A percentile compares a stretch with the other conserved stretches of the same genome.
Evolutionary conservation across 2,797 vertebrate genomes (phyloP).

Genomic region (Pelodytes ibericus): DNA sequence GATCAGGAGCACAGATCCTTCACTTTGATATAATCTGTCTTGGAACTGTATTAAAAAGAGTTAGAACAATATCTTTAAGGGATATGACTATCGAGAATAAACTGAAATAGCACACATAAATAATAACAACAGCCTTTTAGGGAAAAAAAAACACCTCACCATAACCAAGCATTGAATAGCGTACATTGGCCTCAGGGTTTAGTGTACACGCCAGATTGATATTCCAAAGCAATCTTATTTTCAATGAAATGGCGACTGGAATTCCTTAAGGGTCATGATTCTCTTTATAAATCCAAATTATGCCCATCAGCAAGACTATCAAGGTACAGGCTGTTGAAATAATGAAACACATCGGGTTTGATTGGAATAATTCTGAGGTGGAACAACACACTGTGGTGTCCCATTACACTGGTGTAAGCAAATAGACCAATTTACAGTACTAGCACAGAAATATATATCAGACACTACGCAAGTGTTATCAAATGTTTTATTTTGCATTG

Average conservation of each 20-base stretch:
- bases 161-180: conserved; percentile 17
- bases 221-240: conserved; percentile 50
- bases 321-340: conserved; percentile 38
- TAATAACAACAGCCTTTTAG: conserved; percentile 24
- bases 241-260: conserved; percentile 44
- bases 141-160: conserved; percentile 20
- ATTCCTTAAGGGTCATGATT: conserved; percentile 48
- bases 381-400: too few relatives aligned
- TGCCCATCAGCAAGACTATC: conserved; percentile 45
- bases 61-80: conserved; percentile 10
- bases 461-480: too few relatives aligned
- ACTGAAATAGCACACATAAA: conserved; percentile 29
- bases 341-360: neutral
- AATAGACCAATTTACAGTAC: too few relatives aligned
- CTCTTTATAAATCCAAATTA: conserved; percentile 48
- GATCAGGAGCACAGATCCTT: conserved; percentile 16
- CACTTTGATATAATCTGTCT: conserved; percentile 14
- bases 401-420: too few relatives aligned
- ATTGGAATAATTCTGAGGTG: conserved; percentile 7
- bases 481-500: too few relatives aligned
- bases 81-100: conserved; percentile 15
- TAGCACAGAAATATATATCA: too few relatives aligned
- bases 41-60: conserved; percentile 15
- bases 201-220: conserved; percentile 47
- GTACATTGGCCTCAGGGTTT: conserved; percentile 37